phyloP scores from a whole-genome alignment of 37 sponge, comb jelly and placozoan genomes.

The Haliclona indistincta region DNA sequence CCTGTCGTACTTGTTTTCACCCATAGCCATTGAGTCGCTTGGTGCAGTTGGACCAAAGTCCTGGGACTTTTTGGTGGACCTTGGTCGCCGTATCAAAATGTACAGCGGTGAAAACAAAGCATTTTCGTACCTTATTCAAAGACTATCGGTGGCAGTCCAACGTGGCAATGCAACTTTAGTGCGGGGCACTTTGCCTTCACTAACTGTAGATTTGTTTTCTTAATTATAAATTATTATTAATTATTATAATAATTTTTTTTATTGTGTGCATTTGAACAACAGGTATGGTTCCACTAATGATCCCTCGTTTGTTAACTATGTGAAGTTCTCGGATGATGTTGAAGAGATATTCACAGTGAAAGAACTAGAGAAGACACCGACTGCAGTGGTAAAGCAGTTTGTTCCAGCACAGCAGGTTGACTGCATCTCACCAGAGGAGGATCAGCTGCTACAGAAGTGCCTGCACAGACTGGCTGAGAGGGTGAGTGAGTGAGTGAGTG shows the following conservation, averaged over 20 bases:
- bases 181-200: too few species aligned
- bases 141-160: too few species aligned
- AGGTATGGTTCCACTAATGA: slow-evolving; percentile 55
- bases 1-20: too few species aligned
- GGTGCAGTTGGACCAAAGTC: too few species aligned
- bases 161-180: too few species aligned
- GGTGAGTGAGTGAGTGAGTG: slow-evolving; percentile 31
- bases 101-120: too few species aligned
- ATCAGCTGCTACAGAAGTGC: background rate
- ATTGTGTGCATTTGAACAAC: background rate
- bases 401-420: slow-evolving; percentile 31
- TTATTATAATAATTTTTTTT: background rate
- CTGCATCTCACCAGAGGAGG: background rate
- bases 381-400: slow-evolving; percentile 37
- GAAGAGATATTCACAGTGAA: slow-evolving; percentile 83
- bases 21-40: too few species aligned
- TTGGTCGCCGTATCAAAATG: too few species aligned
- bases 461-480: slow-evolving; percentile 77
- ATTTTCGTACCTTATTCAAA: too few species aligned
- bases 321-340: slow-evolving; percentile 82
- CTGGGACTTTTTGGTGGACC: too few species aligned
- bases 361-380: slow-evolving; percentile 78
- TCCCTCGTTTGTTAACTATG: slow-evolving; percentile 58
- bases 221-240: too few species aligned
- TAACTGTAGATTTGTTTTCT: too few species aligned